These are phyloP conservation scores for Nemotelus nigrinus DNA, from an alignment of 2,888 invertebrate species.

Conservation along the genomic window DNA sequence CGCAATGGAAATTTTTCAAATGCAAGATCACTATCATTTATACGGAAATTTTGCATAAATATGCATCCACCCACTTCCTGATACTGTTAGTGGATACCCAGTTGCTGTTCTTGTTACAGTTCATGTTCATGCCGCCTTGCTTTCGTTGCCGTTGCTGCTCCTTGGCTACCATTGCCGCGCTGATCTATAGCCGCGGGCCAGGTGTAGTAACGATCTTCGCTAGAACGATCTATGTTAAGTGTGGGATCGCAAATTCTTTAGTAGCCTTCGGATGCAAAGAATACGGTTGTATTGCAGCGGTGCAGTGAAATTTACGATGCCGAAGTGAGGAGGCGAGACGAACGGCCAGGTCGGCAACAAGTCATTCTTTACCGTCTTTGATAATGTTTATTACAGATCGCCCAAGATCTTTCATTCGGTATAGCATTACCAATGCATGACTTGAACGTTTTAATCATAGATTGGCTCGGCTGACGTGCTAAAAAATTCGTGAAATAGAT, in stretches of 20 bases:
- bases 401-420: conserved; percentile 30
- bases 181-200: conserved; percentile 32
- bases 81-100: conserved; percentile 15
- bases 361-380: neutral
- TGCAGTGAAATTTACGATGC: conserved; percentile 24
- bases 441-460: conserved; percentile 41
- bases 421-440: conserved; percentile 33
- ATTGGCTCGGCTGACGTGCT: conserved; percentile 24
- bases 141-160: neutral
- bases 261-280: conserved; percentile 37
- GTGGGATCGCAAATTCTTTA: conserved; percentile 38
- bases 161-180: neutral
- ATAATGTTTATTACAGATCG: conserved; percentile 16
- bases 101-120: neutral
- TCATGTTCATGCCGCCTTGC: neutral
- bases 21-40: conserved; percentile 36
- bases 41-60: conserved; percentile 39
- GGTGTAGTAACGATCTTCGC: conserved; percentile 36
- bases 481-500: conserved; percentile 21
- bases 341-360: too few species aligned
- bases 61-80: conserved; percentile 40
- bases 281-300: neutral
- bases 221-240: conserved; percentile 34
- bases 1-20: conserved; percentile 27
- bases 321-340: conserved; percentile 27